A percentile compares a stretch with the other conserved stretches of the same genome.
phyloP scores from a whole-genome alignment of 2,888 invertebrate species.

The Fabriciana adippe region DNA sequence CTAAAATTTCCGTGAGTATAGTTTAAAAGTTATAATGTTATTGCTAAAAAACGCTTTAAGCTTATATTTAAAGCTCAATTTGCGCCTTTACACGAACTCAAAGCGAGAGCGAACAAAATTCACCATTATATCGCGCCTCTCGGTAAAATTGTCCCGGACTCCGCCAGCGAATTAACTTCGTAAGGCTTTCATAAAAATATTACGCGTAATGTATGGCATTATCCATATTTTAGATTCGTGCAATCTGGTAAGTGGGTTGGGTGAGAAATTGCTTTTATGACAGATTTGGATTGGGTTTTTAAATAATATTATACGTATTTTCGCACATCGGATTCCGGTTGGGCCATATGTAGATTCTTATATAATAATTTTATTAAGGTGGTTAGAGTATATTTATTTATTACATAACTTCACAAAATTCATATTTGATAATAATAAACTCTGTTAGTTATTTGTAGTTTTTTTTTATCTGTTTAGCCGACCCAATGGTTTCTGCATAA shows the following conservation, averaged over 20 bases:
- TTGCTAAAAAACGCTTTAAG: constrained; percentile 31
- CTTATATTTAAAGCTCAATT: constrained; percentile 45
- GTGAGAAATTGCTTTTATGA: constrained; percentile 25
- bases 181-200: constrained; percentile 60
- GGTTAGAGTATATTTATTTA: too few relatives aligned
- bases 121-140: constrained; percentile 66
- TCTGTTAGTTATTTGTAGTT: too few relatives aligned
- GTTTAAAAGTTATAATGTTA: background rate
- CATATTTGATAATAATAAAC: too few relatives aligned
- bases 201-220: constrained; percentile 51
- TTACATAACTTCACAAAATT: too few relatives aligned
- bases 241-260: constrained; percentile 36
- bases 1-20: too few relatives aligned
- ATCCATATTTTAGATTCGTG: constrained; percentile 40
- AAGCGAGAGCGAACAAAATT: constrained; percentile 64
- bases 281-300: constrained; percentile 11
- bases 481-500: too few relatives aligned
- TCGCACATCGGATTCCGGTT: constrained; percentile 1
- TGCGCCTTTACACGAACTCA: constrained; percentile 48
- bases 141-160: constrained; percentile 61
- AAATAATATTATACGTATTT: constrained; percentile 5
- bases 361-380: too few relatives aligned
- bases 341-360: background rate
- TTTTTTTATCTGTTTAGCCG: too few relatives aligned
- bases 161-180: constrained; percentile 59